These are phyloP conservation scores for Bombylius discolor DNA, from an alignment of 2,888 invertebrate genomes.

Conservation along the genomic window DNA sequence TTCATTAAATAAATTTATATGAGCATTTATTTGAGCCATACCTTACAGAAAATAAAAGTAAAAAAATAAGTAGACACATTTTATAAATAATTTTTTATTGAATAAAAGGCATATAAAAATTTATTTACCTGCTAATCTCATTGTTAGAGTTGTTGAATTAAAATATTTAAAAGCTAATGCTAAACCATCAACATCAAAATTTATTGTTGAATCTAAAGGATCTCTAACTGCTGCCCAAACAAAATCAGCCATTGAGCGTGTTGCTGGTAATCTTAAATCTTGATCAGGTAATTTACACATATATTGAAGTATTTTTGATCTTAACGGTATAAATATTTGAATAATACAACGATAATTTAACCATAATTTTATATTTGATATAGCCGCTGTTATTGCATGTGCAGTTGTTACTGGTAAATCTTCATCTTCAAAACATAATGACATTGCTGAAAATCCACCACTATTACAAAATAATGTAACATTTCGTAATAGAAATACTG, in stretches of 20 bases:
- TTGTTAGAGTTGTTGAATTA: constrained; percentile 84
- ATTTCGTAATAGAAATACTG: constrained; percentile 77
- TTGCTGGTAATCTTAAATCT: constrained; percentile 75
- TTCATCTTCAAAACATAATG: constrained; percentile 70
- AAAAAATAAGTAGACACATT: not conserved
- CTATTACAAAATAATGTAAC: constrained; percentile 88
- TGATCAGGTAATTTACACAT: constrained; percentile 90
- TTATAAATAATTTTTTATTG: not conserved
- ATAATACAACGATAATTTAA: constrained; percentile 82
- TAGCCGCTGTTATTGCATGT: constrained; percentile 81
- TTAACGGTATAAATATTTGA: constrained; percentile 74
- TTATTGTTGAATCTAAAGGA: constrained; percentile 69
- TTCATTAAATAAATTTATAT: constrained; percentile 83
- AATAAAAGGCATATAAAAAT: not conserved
- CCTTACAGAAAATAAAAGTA: constrained; percentile 19
- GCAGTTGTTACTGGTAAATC: constrained; percentile 75
- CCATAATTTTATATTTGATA: constrained; percentile 88
- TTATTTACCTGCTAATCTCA: constrained; percentile 65
- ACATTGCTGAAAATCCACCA: constrained; percentile 79
- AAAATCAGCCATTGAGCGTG: constrained; percentile 88
- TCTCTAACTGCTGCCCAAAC: constrained; percentile 94
- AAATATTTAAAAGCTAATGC: constrained; percentile 93
- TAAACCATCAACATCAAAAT: constrained; percentile 81
- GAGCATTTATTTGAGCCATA: constrained; percentile 87
- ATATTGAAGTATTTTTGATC: constrained; percentile 76